Base-by-base conservation (phyloP, 1,140 invertebrate genomes). In the Amyelois transitella region DNA sequence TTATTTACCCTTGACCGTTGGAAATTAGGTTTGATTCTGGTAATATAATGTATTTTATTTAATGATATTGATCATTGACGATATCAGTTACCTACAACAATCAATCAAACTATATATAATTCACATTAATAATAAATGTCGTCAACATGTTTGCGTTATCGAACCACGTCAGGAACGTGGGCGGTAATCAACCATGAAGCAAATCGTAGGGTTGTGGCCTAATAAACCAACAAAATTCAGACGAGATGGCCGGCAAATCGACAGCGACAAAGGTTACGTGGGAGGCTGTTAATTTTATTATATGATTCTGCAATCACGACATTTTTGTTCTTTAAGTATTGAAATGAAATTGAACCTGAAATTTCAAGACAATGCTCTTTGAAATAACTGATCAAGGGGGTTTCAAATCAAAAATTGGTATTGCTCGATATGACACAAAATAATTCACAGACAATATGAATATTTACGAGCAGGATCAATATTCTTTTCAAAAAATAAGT, bases 101-200 rank as follows among this genome's bases (percentile, higher is more conserved):
- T 32, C 2, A 12, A 32, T 6, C 4, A 14, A 0, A 14, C 4
- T 4, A 10, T 6, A 38, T 38, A 14, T 38, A 14, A 38, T 38
- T 12, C 1, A 2, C 32, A 4, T 1, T 38, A 14, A 14, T 38
- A 38, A 38, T 45, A 8, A 21, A 22, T 48, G 18, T 48, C 45
- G 19, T 48, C 43, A 45, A 20, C 45, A n/a, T 48, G 20, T 48
- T 48, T 48, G 18, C 20, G 12, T 48, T 48, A 48, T 48, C 45
- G 18, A 48, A 19, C 21, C n/a, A 48, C 45, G 45, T 48, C 45
- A 48, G 6, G n/a, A 7, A 21, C 45, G 45, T 48, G 45, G 45
- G 45, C 12, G 45, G 45, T 10, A 21, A 48, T 21, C 45, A 21
- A 48, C n/a, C 45, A 48, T 48, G 45, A 48, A 48, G 45, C 20